Conservation (phyloP, 2,113 vertebrate genomes). For the Raja brachyura region DNA sequence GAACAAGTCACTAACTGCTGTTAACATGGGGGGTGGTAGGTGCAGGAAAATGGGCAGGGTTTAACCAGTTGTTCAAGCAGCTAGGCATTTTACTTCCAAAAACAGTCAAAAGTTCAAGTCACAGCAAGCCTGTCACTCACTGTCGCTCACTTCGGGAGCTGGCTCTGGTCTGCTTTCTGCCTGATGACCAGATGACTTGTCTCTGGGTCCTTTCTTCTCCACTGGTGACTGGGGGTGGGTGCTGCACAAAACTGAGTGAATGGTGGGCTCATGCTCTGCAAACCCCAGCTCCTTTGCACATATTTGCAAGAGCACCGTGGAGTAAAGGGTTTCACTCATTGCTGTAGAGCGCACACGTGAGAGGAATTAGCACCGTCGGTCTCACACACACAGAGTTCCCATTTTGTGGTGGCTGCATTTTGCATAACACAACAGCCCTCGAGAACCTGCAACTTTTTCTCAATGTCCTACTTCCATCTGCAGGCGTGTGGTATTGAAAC, state of each 20-base stretch:
- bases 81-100: not conserved
- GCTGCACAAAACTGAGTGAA: not conserved
- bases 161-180: not conserved
- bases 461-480: not conserved
- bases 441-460: not conserved
- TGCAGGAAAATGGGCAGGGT: not conserved
- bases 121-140: conserved; percentile 29
- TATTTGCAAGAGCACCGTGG: not conserved
- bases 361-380: not conserved
- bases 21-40: no score
- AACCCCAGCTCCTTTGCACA: not conserved
- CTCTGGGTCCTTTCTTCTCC: not conserved
- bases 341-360: not conserved
- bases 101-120: conserved; percentile 34
- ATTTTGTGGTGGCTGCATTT: not conserved
- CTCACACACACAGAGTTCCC: not conserved
- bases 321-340: not conserved
- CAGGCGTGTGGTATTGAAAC: not conserved
- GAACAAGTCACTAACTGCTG: not conserved
- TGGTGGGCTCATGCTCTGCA: not conserved
- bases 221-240: not conserved
- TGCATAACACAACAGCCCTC: not conserved
- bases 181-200: not conserved
- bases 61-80: conserved; percentile 22
- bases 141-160: not conserved